Conservation (phyloP, 2,888 invertebrate species). For the Tridacna gigas region DNA sequence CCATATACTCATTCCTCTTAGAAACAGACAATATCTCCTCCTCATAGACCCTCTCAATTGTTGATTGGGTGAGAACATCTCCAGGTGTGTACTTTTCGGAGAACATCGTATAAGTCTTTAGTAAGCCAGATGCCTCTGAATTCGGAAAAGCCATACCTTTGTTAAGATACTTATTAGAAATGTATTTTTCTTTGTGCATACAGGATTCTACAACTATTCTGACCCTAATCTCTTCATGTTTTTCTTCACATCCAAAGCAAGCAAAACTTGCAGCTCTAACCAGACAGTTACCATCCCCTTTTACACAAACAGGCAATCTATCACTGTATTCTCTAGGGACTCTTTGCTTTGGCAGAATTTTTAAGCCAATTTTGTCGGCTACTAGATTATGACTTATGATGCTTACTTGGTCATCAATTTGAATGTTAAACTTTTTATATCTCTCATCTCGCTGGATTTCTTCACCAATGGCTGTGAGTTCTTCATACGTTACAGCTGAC, state of each 20-base stretch:
- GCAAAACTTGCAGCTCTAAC: conserved; percentile 26
- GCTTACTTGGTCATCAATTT: background rate
- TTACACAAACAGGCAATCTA: background rate
- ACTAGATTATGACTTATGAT: background rate
- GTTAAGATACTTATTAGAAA: conserved; percentile 5
- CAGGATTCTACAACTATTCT: conserved; percentile 27
- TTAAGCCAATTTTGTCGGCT: background rate
- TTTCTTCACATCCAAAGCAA: conserved; percentile 23
- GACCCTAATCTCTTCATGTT: conserved; percentile 17
- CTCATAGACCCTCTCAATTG: background rate
- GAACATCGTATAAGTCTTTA: background rate
- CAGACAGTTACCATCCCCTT: conserved; percentile 35
- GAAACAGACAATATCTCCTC: background rate
- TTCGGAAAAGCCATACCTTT: conserved; percentile 2
- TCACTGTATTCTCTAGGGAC: background rate
- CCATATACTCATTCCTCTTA: background rate
- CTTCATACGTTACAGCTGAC: background rate
- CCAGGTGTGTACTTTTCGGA: background rate
- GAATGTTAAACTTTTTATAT: background rate
- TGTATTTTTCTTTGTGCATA: background rate
- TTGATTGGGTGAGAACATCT: background rate
- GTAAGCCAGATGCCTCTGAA: background rate
- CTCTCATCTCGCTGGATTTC: background rate
- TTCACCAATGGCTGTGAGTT: background rate
- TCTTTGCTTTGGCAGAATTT: background rate